Evolutionary conservation across 2,888 invertebrate genomes (phyloP).

Genomic region (Xylocampa areola): DNA sequence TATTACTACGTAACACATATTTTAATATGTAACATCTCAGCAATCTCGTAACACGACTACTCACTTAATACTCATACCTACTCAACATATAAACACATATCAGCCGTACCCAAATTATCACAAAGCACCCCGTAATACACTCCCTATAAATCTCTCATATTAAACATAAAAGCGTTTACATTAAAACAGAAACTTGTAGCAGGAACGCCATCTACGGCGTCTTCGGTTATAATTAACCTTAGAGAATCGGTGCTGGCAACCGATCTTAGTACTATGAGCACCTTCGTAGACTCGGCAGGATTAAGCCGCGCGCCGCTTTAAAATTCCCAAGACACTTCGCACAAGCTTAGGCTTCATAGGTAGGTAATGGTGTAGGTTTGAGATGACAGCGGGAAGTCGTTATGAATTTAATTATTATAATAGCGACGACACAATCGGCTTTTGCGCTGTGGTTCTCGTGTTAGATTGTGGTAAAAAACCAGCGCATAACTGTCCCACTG

Average conservation of each 20-base stretch:
- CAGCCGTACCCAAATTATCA: conserved; percentile 26
- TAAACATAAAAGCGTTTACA: too few relatives aligned
- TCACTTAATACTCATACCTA: conserved; percentile 3
- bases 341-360: conserved; percentile 60
- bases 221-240: conserved; percentile 42
- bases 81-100: conserved; percentile 12
- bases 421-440: too few relatives aligned
- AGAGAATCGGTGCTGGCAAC: conserved; percentile 23
- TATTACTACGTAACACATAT: too few relatives aligned
- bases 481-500: too few relatives aligned
- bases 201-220: conserved; percentile 18
- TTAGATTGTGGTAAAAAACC: too few relatives aligned
- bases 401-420: not conserved
- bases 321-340: conserved; percentile 67
- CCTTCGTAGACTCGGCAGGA: conserved; percentile 51
- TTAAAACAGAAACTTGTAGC: conserved; percentile 29
- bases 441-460: too few relatives aligned
- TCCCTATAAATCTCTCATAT: conserved; percentile 17
- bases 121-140: conserved; percentile 25
- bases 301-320: conserved; percentile 65
- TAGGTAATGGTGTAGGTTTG: conserved; percentile 34
- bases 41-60: not conserved
- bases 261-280: conserved; percentile 37
- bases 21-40: not conserved
- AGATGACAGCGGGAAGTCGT: conserved; percentile 25